Base-by-base conservation (phyloP, 2,888 invertebrate species). In the Platycheirus albimanus region DNA sequence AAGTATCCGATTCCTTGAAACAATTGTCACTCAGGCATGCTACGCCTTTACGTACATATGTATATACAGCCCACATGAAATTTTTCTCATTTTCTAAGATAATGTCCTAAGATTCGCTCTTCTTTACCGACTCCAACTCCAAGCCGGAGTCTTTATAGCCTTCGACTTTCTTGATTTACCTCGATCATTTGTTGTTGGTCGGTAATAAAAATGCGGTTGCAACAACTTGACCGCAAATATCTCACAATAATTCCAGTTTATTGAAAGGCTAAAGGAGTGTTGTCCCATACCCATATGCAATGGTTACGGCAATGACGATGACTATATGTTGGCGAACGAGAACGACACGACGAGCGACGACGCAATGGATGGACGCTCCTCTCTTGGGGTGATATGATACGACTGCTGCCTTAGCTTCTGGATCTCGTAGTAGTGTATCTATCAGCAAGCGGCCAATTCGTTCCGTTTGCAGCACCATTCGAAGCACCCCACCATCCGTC, bases 201-300 rank as follows among this genome's bases (percentile, higher is more conserved):
- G 38, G 17, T 66, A 61, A 74, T 79, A 79, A 71, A 80, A 81
- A 70, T 81, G 80, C 52, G 80, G 80, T 81, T 81, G 80, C 80
- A 81, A 72, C 47, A 54, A 77, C 33, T 81, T 67, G 71, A 81
- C 81, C 81, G 66, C 81, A 77, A 72, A 61, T 47, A 61, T 66
- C 75, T 80, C 75, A 58, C 49, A 70, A 74, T 79, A 70, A 74
- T 79, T 63, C 69, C 41, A 64, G 64, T 51, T 74, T 63, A 28
- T 36, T 38, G 47, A 47, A 47, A 70, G 36, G 61, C 33, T 33
- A 7, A 17, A 56, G 49, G 63, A 66, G 58, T 58, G 41, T 38
- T 58, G 38, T n/a, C n/a, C n/a, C n/a, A n/a, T n/a, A n/a, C n/a
- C n/a, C n/a, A n/a, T 58, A 19, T 61, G 30, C 28, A 45, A 61